Evolutionary conservation across 1,140 invertebrate genomes (phyloP).

Genomic region (Drosophila setifemur): DNA sequence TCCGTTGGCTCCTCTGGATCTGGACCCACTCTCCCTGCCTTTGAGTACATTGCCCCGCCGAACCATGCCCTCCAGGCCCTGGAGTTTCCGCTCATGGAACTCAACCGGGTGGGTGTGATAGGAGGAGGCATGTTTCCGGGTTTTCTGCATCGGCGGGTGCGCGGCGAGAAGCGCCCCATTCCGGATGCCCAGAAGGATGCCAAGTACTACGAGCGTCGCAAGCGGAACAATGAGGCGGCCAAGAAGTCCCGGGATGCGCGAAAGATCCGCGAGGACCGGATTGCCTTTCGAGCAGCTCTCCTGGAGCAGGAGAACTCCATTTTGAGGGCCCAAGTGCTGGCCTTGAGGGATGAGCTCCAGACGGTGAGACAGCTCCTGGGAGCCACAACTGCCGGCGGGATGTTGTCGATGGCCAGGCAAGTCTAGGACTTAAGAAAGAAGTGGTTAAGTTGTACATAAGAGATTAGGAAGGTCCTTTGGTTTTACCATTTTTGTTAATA

Average conservation of each 20-base stretch:
- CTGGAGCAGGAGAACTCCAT: constrained; percentile 94
- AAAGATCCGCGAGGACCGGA: constrained; percentile 91
- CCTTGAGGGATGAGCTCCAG: constrained; percentile 90
- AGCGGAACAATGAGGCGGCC: constrained; percentile 94
- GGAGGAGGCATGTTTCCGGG: constrained; percentile 67
- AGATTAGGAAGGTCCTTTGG: not conserved
- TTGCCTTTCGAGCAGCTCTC: constrained; percentile 90
- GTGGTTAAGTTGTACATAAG: constrained; percentile 26
- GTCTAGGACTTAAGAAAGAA: not conserved
- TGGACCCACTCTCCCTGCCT: constrained; percentile 54
- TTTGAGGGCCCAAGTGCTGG: constrained; percentile 90
- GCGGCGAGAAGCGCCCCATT: constrained; percentile 93
- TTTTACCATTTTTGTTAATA: constrained; percentile 27
- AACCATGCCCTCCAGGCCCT: constrained; percentile 47
- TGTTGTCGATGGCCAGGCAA: constrained; percentile 56
- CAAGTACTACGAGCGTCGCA: constrained; percentile 93
- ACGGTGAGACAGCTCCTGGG: constrained; percentile 86
- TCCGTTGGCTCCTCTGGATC: constrained; percentile 22
- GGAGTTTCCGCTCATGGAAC: constrained; percentile 74
- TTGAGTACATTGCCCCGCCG: constrained; percentile 70
- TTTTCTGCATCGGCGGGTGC: constrained; percentile 84
- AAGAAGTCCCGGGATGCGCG: constrained; percentile 94
- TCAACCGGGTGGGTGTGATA: constrained; percentile 58
- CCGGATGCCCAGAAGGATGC: constrained; percentile 93
- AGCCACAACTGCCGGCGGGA: constrained; percentile 54